Conservation (phyloP, 2,113 vertebrate species). For the Microtus oregoni region DNA sequence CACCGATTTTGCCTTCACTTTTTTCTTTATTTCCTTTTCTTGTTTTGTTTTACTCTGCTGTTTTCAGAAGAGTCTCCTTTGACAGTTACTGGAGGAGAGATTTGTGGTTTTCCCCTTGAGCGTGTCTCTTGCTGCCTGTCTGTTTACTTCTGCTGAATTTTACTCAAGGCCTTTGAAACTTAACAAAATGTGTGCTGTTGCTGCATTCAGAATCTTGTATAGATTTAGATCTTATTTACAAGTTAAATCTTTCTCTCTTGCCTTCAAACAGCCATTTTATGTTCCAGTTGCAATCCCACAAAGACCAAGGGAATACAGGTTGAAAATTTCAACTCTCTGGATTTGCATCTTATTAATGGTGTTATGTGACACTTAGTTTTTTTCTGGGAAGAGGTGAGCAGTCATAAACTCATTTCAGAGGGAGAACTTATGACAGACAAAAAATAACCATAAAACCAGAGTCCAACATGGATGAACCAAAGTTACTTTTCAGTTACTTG, state of each 20-base stretch:
- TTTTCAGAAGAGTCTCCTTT: conserved; percentile 50
- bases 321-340: background rate
- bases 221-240: conserved; percentile 32
- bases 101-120: conserved; percentile 43
- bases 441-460: background rate
- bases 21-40: background rate
- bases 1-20: background rate
- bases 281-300: background rate
- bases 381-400: background rate
- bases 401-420: background rate
- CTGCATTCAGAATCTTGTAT: background rate
- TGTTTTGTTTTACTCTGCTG: background rate
- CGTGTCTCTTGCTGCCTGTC: conserved; percentile 27
- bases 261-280: background rate
- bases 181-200: background rate
- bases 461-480: background rate
- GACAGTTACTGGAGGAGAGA: conserved; percentile 50
- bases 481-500: background rate
- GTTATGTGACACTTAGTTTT: background rate
- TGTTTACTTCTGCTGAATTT: conserved; percentile 65
- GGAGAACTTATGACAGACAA: background rate
- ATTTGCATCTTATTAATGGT: background rate
- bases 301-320: background rate
- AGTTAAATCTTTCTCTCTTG: background rate
- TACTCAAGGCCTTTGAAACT: conserved; percentile 61